Conservation (phyloP, 1,140 invertebrate species). For the Neelides sp. region DNA sequence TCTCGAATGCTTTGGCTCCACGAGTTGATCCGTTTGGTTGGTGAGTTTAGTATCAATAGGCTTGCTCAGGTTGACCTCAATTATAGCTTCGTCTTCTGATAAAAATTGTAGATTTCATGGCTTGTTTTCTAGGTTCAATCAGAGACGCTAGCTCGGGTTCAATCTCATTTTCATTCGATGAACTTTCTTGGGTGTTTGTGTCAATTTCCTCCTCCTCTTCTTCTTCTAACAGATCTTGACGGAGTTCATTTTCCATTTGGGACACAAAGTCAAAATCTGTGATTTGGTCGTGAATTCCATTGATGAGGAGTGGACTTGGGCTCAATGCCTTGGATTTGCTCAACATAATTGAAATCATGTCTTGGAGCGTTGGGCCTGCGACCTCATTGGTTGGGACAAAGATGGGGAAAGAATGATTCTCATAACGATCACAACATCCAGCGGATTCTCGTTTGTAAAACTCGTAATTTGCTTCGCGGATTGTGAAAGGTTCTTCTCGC, state of each 20-base stretch:
- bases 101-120: too few species aligned
- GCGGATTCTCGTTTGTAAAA: slow-evolving; percentile 65
- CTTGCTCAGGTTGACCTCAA: slow-evolving; percentile 10
- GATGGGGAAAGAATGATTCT: slow-evolving; percentile 61
- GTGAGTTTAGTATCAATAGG: slow-evolving; percentile 46
- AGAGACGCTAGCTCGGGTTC: too few species aligned
- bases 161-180: too few species aligned
- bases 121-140: too few species aligned
- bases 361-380: slow-evolving; percentile 12
- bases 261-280: neutral
- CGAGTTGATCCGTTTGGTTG: too few species aligned
- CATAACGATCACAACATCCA: slow-evolving; percentile 56
- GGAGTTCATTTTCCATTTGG: slow-evolving; percentile 14
- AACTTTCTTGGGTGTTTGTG: too few species aligned
- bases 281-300: neutral
- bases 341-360: too few species aligned
- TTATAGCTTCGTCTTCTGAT: too few species aligned
- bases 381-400: slow-evolving; percentile 67
- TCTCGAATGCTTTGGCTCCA: too few species aligned
- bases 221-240: slow-evolving; percentile 19
- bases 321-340: too few species aligned
- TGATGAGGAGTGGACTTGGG: too few species aligned
- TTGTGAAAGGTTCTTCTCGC: slow-evolving; percentile 77
- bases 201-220: slow-evolving; percentile 5
- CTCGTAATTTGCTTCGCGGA: slow-evolving; percentile 69